phyloP scores from a whole-genome alignment of 2,113 vertebrate species.

The Oenanthe oenanthe region DNA sequence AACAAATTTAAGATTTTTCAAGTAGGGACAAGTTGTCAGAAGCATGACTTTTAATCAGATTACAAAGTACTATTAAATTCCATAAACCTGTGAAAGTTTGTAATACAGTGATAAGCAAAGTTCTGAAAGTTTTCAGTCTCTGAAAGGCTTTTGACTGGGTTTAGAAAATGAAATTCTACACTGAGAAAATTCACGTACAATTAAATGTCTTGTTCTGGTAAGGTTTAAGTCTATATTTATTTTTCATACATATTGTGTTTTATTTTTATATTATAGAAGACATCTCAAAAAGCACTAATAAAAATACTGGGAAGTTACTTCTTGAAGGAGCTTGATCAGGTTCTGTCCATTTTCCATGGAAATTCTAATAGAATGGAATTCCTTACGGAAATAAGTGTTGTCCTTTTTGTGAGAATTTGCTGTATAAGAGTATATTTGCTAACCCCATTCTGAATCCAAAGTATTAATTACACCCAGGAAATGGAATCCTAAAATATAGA shows the following conservation, averaged over 20 bases:
- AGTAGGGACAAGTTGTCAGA: not conserved
- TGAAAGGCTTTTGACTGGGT: not conserved
- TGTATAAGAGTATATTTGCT: not conserved
- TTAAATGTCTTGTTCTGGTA: not conserved
- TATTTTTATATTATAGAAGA: not conserved
- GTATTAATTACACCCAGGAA: not conserved
- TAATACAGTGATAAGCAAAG: not conserved
- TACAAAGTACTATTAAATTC: not conserved
- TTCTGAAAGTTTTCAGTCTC: not conserved
- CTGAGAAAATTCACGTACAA: not conserved
- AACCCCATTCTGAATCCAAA: not conserved
- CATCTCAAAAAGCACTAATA: not conserved
- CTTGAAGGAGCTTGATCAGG: not conserved
- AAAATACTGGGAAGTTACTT: not conserved
- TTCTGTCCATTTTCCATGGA: not conserved
- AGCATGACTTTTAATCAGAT: conserved; percentile 14
- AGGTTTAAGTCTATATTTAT: not conserved
- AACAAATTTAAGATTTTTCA: not conserved
- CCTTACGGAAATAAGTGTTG: not conserved
- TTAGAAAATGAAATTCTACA: not conserved
- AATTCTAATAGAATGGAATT: not conserved
- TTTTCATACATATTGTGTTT: not conserved
- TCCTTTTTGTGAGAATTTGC: not conserved
- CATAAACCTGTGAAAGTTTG: not conserved
- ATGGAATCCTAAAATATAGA: not conserved